Evolutionary conservation across 2,797 vertebrate species (phyloP), one percentile per base, ranked within the genome.

Genomic region (Takifugu rubripes): DNA sequence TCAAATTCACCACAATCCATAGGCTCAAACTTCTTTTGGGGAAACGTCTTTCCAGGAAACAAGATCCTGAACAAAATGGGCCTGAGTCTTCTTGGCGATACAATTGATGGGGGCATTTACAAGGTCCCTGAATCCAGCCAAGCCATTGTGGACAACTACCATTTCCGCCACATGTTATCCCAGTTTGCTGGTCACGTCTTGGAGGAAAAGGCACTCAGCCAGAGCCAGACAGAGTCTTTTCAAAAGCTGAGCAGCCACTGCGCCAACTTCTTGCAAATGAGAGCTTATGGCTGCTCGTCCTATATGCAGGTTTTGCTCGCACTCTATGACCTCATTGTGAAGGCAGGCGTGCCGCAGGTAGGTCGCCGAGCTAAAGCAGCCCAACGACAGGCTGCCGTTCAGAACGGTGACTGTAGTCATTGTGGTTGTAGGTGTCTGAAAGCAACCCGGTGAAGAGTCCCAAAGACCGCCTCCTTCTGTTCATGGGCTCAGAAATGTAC

Each of bases 51-150:
- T 78, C 66, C 82, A 75, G 92, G 92, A 12, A 95, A 95, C 61
- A 52, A 74, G 31, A 85, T 94, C 55, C 81, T 95, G 53, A 93
- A 90, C 62, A 74, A 84, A 68, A 91, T 94, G 83, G 92, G 93
- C 6, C 62, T 94, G 63, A 89, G 84, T n/a, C 25, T 94, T 40
- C 47, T 91, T 66, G 61, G 27, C 3, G 2, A 1, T 3, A 79
- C 54, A 0, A 8, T 93, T 6, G 0, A 0, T 0, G 43, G 31
- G 1, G 74, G 66, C 15, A 14, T 33, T 3, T 90, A 84, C 68
- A 79, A 89, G 8, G 69, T 72, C 2, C 82, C 71, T 1, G 33
- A 52, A 0, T 62, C 77, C 0, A 59, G 73, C 10, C 46, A 75
- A 5, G 46, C 9, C 8, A 25, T 47, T 40, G 55, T 43, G 33